Conservation (phyloP, 1,140 invertebrate genomes). For the Drosophila gunungcola region DNA sequence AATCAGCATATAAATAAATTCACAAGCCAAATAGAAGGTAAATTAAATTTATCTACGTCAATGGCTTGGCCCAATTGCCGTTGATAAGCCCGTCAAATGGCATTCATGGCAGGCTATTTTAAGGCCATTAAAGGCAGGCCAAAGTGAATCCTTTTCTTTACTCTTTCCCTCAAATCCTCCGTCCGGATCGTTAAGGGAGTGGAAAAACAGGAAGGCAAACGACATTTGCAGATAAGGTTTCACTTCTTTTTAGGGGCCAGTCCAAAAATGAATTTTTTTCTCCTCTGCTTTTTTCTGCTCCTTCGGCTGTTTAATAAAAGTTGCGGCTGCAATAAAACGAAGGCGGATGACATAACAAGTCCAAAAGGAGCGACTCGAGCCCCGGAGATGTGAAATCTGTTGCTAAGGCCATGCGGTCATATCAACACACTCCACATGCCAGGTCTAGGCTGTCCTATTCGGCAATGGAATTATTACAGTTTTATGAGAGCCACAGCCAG, state of each 20-base stretch:
- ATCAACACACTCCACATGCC: conserved; percentile 64
- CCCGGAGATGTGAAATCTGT: conserved; percentile 57
- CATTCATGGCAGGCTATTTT: conserved; percentile 70
- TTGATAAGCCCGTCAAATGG: conserved; percentile 73
- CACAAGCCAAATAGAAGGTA: conserved; percentile 50
- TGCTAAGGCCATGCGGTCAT: conserved; percentile 60
- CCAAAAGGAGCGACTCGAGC: conserved; percentile 14
- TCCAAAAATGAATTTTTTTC: conserved; percentile 30
- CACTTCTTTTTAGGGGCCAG: conserved; percentile 37
- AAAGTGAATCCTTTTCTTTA: conserved; percentile 63
- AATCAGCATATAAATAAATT: conserved; percentile 64
- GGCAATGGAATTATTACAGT: conserved; percentile 77
- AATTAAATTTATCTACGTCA: conserved; percentile 82
- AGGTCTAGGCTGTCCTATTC: conserved; percentile 37
- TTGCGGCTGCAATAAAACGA: conserved; percentile 78
- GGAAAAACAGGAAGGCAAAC: conserved; percentile 45
- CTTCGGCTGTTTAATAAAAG: conserved; percentile 67
- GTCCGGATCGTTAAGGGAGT: conserved; percentile 32
- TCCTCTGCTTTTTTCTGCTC: conserved; percentile 12
- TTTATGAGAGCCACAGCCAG: conserved; percentile 49
- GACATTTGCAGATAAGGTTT: conserved; percentile 76
- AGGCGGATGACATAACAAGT: conserved; percentile 46
- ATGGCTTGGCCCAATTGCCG: conserved; percentile 63
- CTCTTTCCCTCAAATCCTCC: conserved; percentile 6
- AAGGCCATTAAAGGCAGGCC: conserved; percentile 68